These are phyloP conservation scores for Nibea coibor DNA, from an alignment of 2,113 vertebrate species.

Conservation along the genomic window DNA sequence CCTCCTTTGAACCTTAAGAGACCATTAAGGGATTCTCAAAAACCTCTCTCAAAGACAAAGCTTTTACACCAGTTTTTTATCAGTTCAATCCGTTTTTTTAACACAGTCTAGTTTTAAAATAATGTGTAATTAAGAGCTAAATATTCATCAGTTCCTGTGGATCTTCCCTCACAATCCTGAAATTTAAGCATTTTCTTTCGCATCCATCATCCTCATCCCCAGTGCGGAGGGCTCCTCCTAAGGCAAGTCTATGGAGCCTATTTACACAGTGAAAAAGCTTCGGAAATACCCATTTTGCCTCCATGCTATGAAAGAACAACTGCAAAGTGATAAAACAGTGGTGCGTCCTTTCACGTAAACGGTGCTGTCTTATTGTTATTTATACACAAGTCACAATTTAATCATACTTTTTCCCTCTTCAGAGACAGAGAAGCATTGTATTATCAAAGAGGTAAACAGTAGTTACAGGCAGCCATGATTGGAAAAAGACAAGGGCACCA, in stretches of 20 bases:
- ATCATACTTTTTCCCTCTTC: background rate
- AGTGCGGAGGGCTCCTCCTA: background rate
- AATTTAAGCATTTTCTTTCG: background rate
- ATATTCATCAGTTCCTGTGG: background rate
- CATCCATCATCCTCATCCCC: background rate
- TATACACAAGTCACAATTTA: background rate
- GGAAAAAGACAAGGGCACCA: background rate
- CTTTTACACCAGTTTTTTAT: constrained; percentile 14
- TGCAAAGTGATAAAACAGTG: background rate
- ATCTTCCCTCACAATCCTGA: background rate
- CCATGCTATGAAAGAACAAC: background rate
- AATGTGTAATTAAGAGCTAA: background rate
- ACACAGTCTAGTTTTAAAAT: background rate
- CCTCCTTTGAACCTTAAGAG: background rate
- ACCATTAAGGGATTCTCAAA: constrained; percentile 5
- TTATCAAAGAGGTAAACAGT: background rate
- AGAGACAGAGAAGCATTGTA: background rate
- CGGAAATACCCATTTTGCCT: background rate
- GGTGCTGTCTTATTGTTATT: background rate
- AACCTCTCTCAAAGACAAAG: background rate
- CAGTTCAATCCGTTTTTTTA: background rate
- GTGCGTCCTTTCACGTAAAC: background rate
- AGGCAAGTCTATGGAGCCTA: background rate
- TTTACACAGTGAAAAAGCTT: background rate
- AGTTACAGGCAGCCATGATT: background rate